Percentiles rank a stretch among this genome's conserved stretches.
Evolutionary conservation across 1,140 invertebrate genomes (phyloP).

Genomic region (Calosoma granatense): DNA sequence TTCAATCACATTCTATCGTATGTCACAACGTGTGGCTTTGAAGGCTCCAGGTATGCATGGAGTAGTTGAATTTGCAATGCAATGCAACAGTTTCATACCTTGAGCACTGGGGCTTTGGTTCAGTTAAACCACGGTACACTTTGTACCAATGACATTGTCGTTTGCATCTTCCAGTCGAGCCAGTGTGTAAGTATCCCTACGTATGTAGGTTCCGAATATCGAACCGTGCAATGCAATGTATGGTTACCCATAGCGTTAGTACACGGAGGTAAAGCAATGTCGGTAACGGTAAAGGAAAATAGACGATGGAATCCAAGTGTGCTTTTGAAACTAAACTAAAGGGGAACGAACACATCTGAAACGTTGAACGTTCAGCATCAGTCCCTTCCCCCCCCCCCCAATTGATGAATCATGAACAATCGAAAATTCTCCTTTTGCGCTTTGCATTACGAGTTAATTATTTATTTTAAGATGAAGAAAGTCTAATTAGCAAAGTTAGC

Average conservation of each 20-base stretch:
- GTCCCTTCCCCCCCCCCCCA: neutral
- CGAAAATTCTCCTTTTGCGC: neutral
- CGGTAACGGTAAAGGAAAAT: too few relatives aligned
- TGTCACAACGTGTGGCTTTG: too few relatives aligned
- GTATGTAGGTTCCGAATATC: neutral
- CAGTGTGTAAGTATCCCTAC: neutral
- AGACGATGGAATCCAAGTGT: too few relatives aligned
- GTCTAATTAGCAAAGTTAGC: slow-evolving; percentile 3
- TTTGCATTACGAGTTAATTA: neutral
- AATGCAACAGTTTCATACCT: neutral
- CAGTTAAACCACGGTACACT: neutral
- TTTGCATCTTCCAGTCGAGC: neutral
- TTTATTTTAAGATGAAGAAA: neutral
- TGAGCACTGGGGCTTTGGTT: neutral
- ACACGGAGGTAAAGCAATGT: too few relatives aligned
- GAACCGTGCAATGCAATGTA: neutral
- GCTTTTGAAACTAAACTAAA: too few relatives aligned
- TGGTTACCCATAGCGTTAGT: too few relatives aligned
- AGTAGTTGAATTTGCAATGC: neutral
- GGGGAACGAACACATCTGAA: neutral
- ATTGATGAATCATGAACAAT: slow-evolving; percentile 8
- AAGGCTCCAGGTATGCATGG: too few relatives aligned
- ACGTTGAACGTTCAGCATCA: too few relatives aligned
- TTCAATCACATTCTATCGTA: too few relatives aligned
- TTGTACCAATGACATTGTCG: neutral